Evolutionary conservation across 2,888 invertebrate genomes (phyloP).

Genomic region (Tipula confusa): DNA sequence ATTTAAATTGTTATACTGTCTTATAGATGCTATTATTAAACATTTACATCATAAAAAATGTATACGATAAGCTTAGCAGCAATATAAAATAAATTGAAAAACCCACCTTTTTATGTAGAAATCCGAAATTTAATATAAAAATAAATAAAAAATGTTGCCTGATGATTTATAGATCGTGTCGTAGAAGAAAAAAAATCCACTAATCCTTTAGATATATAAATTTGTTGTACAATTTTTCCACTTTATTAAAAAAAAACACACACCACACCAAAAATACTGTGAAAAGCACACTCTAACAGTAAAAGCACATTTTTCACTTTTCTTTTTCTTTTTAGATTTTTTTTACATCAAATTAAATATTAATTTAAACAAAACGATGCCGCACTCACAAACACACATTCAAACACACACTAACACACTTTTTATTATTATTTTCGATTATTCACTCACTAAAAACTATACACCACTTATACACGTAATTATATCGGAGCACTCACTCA

Average conservation of each 20-base stretch:
- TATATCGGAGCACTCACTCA: not conserved
- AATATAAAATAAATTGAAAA: not conserved
- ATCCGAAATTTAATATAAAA: not conserved
- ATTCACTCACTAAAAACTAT: not conserved
- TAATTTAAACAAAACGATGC: not conserved
- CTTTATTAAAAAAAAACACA: not conserved
- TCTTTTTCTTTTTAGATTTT: not conserved
- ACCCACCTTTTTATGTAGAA: not conserved
- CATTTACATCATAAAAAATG: too few species aligned
- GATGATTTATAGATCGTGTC: not conserved
- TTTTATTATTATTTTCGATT: not conserved
- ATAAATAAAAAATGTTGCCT: not conserved
- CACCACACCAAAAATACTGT: not conserved
- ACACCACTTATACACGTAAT: not conserved
- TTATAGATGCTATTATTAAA: too few species aligned
- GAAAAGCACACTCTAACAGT: not conserved
- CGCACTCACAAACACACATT: too few species aligned
- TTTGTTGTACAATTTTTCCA: not conserved
- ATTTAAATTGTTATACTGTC: too few species aligned
- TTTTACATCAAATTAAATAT: not conserved
- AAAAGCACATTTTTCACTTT: slow-evolving; percentile 4
- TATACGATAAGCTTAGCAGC: too few species aligned
- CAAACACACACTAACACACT: not conserved
- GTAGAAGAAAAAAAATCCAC: not conserved
- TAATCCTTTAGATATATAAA: not conserved